Percentiles rank a stretch among this genome's conserved stretches.
Conservation (phyloP, 2,888 invertebrate genomes). For the Resseliella maxima region DNA sequence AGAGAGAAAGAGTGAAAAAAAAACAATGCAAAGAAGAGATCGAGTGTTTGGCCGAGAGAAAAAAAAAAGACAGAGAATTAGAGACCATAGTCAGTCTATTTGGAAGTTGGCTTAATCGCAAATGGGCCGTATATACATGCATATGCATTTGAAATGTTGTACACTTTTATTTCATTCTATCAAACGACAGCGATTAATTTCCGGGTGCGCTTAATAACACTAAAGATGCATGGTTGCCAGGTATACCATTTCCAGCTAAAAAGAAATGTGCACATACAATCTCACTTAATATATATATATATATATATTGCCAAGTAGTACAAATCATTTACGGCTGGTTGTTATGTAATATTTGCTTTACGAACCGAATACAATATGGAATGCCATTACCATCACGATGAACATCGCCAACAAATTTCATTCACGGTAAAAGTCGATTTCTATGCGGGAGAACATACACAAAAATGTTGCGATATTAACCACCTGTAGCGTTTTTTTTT, state of each 20-base stretch:
- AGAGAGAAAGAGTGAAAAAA: too few relatives aligned
- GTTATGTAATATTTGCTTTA: not conserved
- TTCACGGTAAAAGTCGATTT: conserved; percentile 1
- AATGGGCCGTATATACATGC: not conserved
- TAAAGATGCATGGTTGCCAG: conserved; percentile 2
- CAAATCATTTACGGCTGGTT: not conserved
- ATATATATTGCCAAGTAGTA: not conserved
- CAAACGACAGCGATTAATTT: conserved; percentile 33
- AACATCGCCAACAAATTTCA: not conserved
- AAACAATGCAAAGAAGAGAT: too few relatives aligned
- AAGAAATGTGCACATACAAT: not conserved
- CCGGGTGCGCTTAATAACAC: not conserved
- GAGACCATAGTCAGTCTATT: too few relatives aligned
- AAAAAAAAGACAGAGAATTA: too few relatives aligned
- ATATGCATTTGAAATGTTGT: conserved; percentile 9
- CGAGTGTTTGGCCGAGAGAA: too few relatives aligned
- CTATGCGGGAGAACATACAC: conserved; percentile 21
- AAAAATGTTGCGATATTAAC: conserved; percentile 28
- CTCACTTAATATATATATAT: not conserved
- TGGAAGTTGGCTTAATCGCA: too few relatives aligned
- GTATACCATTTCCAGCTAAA: not conserved
- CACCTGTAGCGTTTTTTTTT: conserved; percentile 38
- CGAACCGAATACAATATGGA: not conserved
- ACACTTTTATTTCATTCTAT: not conserved
- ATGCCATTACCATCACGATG: not conserved